A percentile compares a stretch with the other conserved stretches of the same genome.
Evolutionary conservation across 2,888 invertebrate species (phyloP).

Genomic region (Criorhina ranunculi): DNA sequence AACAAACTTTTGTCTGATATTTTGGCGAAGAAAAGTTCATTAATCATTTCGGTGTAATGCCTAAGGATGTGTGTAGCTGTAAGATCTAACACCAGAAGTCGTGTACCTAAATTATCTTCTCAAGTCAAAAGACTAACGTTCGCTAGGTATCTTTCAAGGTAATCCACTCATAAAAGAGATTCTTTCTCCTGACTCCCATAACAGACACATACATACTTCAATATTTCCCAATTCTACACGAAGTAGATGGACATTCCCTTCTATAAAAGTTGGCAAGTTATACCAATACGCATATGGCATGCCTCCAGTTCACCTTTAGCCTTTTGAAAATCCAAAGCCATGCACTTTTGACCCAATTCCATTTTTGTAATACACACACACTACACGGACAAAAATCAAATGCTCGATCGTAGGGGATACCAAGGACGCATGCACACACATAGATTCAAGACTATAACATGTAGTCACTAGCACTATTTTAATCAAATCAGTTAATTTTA

Average conservation of each 20-base stretch:
- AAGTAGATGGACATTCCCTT: conserved; percentile 19
- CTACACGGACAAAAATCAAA: background rate
- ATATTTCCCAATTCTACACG: conserved; percentile 21
- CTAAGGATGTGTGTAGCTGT: too few relatives aligned
- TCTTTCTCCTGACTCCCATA: background rate
- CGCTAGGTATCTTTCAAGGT: too few relatives aligned
- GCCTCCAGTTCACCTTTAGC: conserved; percentile 17
- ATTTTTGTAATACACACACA: conserved; percentile 10
- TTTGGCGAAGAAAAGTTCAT: too few relatives aligned
- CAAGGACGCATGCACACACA: background rate
- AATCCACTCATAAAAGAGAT: too few relatives aligned
- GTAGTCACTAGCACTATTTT: background rate
- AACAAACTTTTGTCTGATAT: too few relatives aligned
- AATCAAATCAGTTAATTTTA: background rate
- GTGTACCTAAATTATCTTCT: too few relatives aligned
- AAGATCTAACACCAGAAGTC: too few relatives aligned
- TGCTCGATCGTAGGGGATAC: background rate
- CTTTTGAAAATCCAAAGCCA: conserved; percentile 17
- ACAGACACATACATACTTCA: conserved; percentile 17
- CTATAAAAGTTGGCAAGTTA: background rate
- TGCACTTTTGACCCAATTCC: conserved; percentile 36
- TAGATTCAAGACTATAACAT: background rate
- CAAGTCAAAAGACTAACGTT: too few relatives aligned
- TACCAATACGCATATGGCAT: conserved; percentile 5
- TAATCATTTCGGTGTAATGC: too few relatives aligned